Conservation (phyloP, 1,140 invertebrate species). For the Aphidius gifuensis region DNA sequence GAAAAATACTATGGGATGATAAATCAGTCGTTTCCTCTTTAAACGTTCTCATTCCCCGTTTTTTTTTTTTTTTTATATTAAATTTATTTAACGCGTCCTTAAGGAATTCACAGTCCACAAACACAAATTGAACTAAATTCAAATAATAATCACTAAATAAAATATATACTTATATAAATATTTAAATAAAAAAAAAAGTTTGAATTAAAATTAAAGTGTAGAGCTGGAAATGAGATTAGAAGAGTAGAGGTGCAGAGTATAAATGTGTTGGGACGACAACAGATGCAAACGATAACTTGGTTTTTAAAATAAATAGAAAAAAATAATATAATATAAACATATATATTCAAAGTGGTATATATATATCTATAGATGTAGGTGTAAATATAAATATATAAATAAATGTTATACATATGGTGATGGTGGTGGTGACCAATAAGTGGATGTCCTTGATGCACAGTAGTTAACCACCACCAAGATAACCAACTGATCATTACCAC, state of each 20-base stretch:
- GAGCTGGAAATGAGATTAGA: background rate
- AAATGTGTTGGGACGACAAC: background rate
- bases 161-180: background rate
- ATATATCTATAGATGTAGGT: constrained; percentile 20
- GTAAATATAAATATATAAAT: constrained; percentile 7
- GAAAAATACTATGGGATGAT: constrained; percentile 21
- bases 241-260: background rate
- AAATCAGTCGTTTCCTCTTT: constrained; percentile 15
- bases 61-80: no score
- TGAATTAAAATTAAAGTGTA: no score
- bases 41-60: no score
- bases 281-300: background rate
- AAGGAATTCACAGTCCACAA: constrained; percentile 9
- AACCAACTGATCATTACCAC: constrained; percentile 34
- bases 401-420: constrained; percentile 11
- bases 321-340: background rate
- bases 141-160: no score
- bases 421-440: background rate
- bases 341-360: constrained; percentile 1
- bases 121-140: no score
- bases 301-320: no score
- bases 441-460: constrained; percentile 42
- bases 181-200: background rate
- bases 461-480: constrained; percentile 38
- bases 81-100: background rate